phyloP scores from a whole-genome alignment of 2,113 vertebrate genomes.

The Tragelaphus scriptus region DNA sequence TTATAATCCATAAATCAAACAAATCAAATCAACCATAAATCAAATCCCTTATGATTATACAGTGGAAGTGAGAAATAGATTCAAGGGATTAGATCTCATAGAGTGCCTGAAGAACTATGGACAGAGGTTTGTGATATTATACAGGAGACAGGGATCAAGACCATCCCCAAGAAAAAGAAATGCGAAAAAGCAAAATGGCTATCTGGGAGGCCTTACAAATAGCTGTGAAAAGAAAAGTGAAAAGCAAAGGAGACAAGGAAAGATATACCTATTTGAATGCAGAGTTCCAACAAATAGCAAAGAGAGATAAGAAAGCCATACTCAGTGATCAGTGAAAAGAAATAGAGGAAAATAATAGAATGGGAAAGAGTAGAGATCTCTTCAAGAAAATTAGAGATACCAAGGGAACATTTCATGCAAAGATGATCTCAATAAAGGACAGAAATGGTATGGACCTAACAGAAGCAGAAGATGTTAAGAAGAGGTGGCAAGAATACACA shows the following conservation, averaged over 20 bases:
- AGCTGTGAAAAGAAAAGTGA: not conserved
- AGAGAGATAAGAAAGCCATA: not conserved
- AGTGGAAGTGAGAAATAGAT: not conserved
- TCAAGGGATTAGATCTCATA: not conserved
- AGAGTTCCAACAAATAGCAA: not conserved
- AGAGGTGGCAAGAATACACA: not conserved
- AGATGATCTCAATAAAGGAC: not conserved
- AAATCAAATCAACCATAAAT: not conserved
- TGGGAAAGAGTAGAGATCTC: not conserved
- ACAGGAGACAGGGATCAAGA: not conserved
- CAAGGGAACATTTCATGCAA: not conserved
- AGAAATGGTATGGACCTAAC: no score
- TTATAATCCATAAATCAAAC: not conserved
- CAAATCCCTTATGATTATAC: not conserved
- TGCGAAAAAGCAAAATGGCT: not conserved
- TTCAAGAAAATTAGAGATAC: not conserved
- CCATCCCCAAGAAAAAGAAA: not conserved
- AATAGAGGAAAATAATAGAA: not conserved
- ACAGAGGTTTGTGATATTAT: not conserved
- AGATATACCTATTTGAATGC: not conserved
- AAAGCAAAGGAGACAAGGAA: not conserved
- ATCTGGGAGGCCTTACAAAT: not conserved
- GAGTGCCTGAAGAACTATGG: not conserved
- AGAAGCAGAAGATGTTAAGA: not conserved
- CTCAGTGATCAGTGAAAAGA: not conserved